A percentile compares a stretch with the other conserved stretches of the same genome.
These are phyloP conservation scores for Siniperca undulata DNA, from an alignment of 2,797 vertebrate species.

Conservation along the genomic window DNA sequence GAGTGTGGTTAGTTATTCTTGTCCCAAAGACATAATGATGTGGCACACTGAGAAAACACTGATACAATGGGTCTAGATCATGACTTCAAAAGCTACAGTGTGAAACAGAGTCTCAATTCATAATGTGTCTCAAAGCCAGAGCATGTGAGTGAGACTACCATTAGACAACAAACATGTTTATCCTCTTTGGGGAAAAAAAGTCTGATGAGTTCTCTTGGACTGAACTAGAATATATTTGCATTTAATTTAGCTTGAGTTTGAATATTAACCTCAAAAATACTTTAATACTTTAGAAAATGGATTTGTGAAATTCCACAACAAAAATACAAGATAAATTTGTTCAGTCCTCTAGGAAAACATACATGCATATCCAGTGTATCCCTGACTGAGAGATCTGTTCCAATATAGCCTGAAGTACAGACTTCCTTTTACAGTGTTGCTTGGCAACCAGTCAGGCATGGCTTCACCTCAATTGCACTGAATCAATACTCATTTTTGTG, in stretches of 20 bases:
- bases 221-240: neutral
- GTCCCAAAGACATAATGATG: constrained; percentile 27
- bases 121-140: constrained; percentile 12
- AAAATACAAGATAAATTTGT: neutral
- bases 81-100: constrained; percentile 20
- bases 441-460: constrained; percentile 44
- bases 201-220: neutral
- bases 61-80: constrained; percentile 25
- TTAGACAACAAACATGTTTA: constrained; percentile 24
- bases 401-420: neutral
- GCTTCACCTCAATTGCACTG: constrained; percentile 10
- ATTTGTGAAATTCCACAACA: neutral
- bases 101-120: constrained; percentile 32
- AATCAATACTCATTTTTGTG: neutral
- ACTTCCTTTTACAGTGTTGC: constrained; percentile 57
- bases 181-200: neutral
- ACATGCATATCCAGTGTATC: neutral
- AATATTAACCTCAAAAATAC: neutral
- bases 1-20: no score
- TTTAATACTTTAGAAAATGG: no score
- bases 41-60: constrained; percentile 39
- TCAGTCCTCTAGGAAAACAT: neutral
- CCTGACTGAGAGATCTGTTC: neutral
- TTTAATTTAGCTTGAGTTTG: neutral
- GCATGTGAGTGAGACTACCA: constrained; percentile 17